Percentiles rank a stretch among this genome's conserved stretches.
phyloP scores from a whole-genome alignment of 2,113 vertebrate genomes.

The Rostratula benghalensis region DNA sequence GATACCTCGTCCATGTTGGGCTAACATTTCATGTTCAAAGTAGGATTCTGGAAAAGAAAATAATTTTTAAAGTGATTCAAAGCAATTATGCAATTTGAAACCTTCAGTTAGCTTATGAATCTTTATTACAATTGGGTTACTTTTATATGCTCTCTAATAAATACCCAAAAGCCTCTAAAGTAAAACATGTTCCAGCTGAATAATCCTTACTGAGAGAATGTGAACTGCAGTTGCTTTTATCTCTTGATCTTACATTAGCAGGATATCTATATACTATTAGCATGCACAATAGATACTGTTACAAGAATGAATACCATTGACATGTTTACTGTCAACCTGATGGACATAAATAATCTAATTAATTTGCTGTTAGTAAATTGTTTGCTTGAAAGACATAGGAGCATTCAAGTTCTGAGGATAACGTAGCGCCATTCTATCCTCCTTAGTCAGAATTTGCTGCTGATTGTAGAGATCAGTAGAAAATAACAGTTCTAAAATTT shows the following conservation, averaged over 20 bases:
- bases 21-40: constrained; percentile 13
- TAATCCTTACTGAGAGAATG: background rate
- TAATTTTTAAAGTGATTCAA: background rate
- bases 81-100: constrained; percentile 16
- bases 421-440: background rate
- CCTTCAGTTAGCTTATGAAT: constrained; percentile 11
- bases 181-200: background rate
- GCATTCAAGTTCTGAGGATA: background rate
- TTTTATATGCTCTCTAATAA: constrained; percentile 33
- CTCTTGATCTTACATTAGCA: background rate
- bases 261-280: background rate
- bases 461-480: fast-evolving
- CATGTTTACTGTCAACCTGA: background rate
- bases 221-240: background rate
- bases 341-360: background rate
- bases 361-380: background rate
- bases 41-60: constrained; percentile 16
- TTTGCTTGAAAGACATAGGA: background rate
- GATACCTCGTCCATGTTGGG: background rate
- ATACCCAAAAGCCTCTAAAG: constrained; percentile 5
- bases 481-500: background rate
- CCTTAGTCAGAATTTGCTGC: background rate
- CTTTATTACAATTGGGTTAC: constrained; percentile 11
- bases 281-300: background rate
- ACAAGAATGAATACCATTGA: background rate